phyloP scores from a whole-genome alignment of 92 coral and sea anemone species.

The Siderastrea siderea region DNA sequence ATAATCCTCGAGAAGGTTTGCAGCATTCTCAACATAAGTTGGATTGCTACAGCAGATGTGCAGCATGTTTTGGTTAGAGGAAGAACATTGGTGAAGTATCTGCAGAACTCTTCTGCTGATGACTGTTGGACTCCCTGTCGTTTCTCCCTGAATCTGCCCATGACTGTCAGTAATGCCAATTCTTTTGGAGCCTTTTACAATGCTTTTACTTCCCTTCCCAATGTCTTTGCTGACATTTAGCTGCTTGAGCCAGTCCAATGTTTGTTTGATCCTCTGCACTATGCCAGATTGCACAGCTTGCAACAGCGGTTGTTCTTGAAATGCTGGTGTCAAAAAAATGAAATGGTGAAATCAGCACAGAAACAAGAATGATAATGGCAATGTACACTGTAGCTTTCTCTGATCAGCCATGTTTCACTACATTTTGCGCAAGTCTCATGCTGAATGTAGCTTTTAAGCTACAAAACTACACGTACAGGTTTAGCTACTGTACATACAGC shows the following conservation, averaged over 20 bases:
- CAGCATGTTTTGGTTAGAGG: conserved; percentile 83
- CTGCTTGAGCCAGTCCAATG: conserved; percentile 66
- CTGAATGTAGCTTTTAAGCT: too few relatives aligned
- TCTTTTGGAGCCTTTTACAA: conserved; percentile 56
- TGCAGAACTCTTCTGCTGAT: conserved; percentile 55
- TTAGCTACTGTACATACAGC: too few relatives aligned
- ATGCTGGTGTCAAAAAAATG: conserved; percentile 51
- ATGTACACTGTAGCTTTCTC: too few relatives aligned
- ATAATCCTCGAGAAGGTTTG: not conserved
- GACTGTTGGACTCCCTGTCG: not conserved
- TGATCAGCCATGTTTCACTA: too few relatives aligned
- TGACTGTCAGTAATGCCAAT: conserved; percentile 34
- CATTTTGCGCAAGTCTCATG: too few relatives aligned
- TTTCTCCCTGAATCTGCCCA: conserved; percentile 18
- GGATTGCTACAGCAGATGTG: conserved; percentile 91
- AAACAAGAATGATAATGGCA: too few relatives aligned
- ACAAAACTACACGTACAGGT: too few relatives aligned
- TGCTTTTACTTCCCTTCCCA: conserved; percentile 57
- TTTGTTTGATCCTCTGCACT: conserved; percentile 64
- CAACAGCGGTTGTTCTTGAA: conserved; percentile 75
- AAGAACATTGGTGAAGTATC: conserved; percentile 69
- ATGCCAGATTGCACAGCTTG: conserved; percentile 91
- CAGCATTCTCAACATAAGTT: conserved; percentile 35
- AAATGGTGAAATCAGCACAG: not conserved
- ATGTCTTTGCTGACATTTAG: conserved; percentile 43